phyloP scores from a whole-genome alignment of 2,797 vertebrate genomes.

The Sebastes vulpes region DNA sequence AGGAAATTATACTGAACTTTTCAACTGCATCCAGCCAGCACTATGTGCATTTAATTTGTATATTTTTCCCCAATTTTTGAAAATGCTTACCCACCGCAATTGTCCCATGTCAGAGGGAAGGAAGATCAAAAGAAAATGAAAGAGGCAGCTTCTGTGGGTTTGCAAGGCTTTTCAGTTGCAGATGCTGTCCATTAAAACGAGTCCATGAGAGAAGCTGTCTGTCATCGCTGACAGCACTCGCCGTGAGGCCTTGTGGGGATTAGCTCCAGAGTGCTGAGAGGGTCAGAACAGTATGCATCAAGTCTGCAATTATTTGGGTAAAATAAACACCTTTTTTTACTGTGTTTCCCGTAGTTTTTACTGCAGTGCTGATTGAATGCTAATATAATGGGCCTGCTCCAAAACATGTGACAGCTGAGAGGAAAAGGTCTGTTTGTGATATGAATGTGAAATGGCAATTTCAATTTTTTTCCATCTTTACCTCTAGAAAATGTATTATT shows the following conservation, averaged over 20 bases:
- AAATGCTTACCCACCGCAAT: constrained; percentile 16
- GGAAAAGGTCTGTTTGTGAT: neutral
- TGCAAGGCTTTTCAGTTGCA: constrained; percentile 20
- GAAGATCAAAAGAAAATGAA: constrained; percentile 25
- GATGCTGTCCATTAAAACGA: constrained; percentile 57
- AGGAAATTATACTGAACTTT: constrained; percentile 17
- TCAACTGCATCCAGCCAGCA: neutral
- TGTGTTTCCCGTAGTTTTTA: neutral
- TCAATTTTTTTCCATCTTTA: neutral
- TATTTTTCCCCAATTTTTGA: neutral
- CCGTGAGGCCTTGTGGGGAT: constrained; percentile 48
- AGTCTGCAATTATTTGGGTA: constrained; percentile 54
- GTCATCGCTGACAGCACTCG: constrained; percentile 67
- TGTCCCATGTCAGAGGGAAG: constrained; percentile 1
- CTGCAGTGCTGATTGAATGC: constrained; percentile 12
- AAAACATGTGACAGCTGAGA: constrained; percentile 12
- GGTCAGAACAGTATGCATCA: constrained; percentile 43
- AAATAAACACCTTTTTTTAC: constrained; percentile 28
- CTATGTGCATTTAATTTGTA: neutral
- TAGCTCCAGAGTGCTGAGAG: constrained; percentile 51
- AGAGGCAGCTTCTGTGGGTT: constrained; percentile 20
- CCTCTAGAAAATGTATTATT: neutral
- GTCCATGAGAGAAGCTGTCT: constrained; percentile 49
- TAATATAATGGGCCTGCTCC: constrained; percentile 11
- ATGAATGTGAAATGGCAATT: neutral